A percentile compares a stretch with the other conserved stretches of the same genome.
These are phyloP conservation scores for Pachyramphus minor DNA, from an alignment of 2,113 vertebrate genomes.

Conservation along the genomic window DNA sequence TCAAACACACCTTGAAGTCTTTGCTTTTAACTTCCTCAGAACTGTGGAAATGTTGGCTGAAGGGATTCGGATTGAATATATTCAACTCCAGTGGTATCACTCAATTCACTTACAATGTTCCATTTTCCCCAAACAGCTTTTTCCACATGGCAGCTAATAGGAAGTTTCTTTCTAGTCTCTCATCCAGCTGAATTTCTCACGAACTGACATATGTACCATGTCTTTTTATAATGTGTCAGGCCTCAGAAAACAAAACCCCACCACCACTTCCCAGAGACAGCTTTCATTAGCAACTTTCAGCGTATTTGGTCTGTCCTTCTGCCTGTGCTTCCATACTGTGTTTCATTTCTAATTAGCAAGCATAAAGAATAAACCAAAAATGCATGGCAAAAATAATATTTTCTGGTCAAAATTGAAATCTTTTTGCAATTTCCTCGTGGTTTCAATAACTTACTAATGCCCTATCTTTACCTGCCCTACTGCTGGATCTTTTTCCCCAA, in stretches of 20 bases:
- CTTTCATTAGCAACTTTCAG: neutral
- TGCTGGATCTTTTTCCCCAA: neutral
- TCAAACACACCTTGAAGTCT: neutral
- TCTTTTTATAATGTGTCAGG: neutral
- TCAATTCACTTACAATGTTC: neutral
- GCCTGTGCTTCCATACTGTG: neutral
- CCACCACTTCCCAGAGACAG: neutral
- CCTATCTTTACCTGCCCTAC: neutral
- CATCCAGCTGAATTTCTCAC: constrained; percentile 20
- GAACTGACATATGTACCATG: neutral
- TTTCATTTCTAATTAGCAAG: neutral
- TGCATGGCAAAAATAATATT: neutral
- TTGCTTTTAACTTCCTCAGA: neutral
- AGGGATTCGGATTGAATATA: neutral
- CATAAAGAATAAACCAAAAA: neutral
- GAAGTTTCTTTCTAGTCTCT: constrained; percentile 4
- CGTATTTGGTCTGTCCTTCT: neutral
- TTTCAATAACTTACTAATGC: neutral
- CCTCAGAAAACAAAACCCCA: neutral
- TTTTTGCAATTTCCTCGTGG: neutral
- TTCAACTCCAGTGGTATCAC: neutral
- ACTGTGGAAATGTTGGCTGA: neutral
- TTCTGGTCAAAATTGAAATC: neutral
- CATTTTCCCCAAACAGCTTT: neutral
- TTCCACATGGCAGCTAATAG: constrained; percentile 1